Base-by-base conservation (phyloP, 2,888 invertebrate species). In the Pegoplata infirma region DNA sequence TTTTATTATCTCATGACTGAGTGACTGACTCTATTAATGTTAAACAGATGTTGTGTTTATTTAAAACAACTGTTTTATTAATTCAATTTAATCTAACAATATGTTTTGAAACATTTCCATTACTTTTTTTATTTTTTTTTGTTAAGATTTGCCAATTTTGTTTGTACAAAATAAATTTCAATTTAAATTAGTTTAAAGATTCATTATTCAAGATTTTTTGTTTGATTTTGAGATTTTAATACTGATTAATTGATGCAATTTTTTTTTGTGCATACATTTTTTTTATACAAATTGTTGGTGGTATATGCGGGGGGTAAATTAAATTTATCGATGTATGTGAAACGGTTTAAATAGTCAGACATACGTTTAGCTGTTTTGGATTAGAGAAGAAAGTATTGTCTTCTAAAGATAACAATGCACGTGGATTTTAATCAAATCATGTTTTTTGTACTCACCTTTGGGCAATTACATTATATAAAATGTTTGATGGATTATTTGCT, bases 21-120 rank as follows among this genome's bases (percentile, higher is more conserved):
- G 6, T 49, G n/a, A n/a, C n/a, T n/a, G n/a, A n/a, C n/a, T n/a
- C n/a, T n/a, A n/a, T n/a, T n/a, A n/a, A 14, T 46, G 55, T 58
- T 21, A n/a, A 68, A 36, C 58, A 68, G 49, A 19, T 61, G 51
- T 32, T 63, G 23, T 63, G 23, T 47, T 53, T 3, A 40, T 3
- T 12, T 53, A 5, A 44, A 59, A 46, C 69, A 44, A 40, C 12
- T 58, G 47, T 40, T 49, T 14, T 21, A 21, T 40, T 40, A 28
- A n/a, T 36, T 36, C 12, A 12, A n/a, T n/a, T n/a, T n/a, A n/a
- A 36, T 28, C 47, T 67, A 10, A 53, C 17, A 10, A 14, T 10
- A 17, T 44, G 14, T 71, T 61, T 71, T 19, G 16, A 36, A 68
- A 67, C 16, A 36, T 14, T 47, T 46, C 16, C 17, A 59, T 46